Conservation (phyloP, 2,797 vertebrate species). For the Cryptoprocta ferox region DNA sequence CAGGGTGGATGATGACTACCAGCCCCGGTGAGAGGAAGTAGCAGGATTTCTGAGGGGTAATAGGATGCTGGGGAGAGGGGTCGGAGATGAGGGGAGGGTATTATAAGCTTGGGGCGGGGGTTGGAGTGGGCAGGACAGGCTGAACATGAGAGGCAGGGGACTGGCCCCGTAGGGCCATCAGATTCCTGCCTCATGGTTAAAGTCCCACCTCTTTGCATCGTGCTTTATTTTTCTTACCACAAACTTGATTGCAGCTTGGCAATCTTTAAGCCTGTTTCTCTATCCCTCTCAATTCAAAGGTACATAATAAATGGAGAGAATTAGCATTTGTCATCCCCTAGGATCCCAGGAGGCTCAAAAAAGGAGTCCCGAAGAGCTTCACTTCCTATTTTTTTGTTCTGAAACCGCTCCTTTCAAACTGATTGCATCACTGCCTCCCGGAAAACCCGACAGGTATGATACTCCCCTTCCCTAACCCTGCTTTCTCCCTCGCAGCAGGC, state of each 20-base stretch:
- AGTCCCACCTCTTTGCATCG: constrained; percentile 1
- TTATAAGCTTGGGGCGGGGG: background rate
- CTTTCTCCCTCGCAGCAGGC: constrained; percentile 59
- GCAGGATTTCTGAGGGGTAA: background rate
- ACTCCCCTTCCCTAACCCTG: constrained; percentile 73
- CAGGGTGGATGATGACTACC: background rate
- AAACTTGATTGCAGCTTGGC: constrained; percentile 65
- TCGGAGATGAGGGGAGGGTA: background rate
- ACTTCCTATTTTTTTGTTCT: constrained; percentile 42
- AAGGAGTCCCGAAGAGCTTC: constrained; percentile 53
- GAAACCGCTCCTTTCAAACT: constrained; percentile 70
- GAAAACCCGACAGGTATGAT: constrained; percentile 71
- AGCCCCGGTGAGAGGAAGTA: background rate
- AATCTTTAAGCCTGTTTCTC: constrained; percentile 56
- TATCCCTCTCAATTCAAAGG: constrained; percentile 47
- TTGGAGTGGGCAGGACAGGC: background rate
- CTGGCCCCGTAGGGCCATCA: background rate
- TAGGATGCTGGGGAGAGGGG: background rate
- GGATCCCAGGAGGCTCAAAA: constrained; percentile 56
- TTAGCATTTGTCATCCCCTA: constrained; percentile 65
- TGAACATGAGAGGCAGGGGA: background rate
- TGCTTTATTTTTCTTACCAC: constrained; percentile 72
- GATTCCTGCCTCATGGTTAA: constrained; percentile 49
- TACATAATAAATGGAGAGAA: constrained; percentile 63
- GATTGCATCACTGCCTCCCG: constrained; percentile 75